These are phyloP conservation scores for Gallinago jamesoni DNA, from an alignment of 2,113 vertebrate genomes.

Conservation along the genomic window DNA sequence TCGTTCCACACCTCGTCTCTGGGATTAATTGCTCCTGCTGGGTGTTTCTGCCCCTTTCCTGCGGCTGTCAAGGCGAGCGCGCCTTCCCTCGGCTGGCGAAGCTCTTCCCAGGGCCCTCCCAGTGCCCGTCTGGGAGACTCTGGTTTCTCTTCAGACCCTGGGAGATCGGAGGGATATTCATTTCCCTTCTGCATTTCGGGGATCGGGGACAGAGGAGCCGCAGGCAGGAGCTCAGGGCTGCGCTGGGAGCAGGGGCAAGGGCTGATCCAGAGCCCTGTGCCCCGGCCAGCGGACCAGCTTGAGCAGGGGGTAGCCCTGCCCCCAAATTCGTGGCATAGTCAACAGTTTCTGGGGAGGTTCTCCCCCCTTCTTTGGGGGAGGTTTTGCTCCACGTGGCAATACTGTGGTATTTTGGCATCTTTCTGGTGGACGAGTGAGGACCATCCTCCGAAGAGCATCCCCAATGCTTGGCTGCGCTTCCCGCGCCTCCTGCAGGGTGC, in stretches of 20 bases:
- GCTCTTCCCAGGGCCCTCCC: background rate
- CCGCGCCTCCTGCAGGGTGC: accelerated
- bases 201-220: background rate
- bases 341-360: background rate
- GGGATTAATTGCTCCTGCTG: constrained; percentile 8
- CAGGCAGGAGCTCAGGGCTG: background rate
- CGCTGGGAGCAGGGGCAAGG: accelerated
- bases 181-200: background rate
- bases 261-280: background rate
- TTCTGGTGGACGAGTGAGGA: accelerated
- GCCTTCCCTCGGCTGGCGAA: background rate
- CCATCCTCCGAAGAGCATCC: background rate
- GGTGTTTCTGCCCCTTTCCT: constrained; percentile 13
- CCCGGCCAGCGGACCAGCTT: background rate
- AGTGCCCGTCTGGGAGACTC: background rate
- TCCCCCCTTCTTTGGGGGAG: background rate
- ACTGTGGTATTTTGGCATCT: accelerated
- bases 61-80: background rate
- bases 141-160: background rate
- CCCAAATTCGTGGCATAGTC: background rate
- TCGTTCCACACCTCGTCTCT: background rate
- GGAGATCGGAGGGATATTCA: background rate
- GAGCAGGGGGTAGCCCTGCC: accelerated
- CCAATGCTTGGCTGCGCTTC: background rate
- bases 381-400: background rate